Evolutionary conservation across 92 coral and sea anemone genomes (phyloP).

Genomic region (Palythoa caribaeorum): DNA sequence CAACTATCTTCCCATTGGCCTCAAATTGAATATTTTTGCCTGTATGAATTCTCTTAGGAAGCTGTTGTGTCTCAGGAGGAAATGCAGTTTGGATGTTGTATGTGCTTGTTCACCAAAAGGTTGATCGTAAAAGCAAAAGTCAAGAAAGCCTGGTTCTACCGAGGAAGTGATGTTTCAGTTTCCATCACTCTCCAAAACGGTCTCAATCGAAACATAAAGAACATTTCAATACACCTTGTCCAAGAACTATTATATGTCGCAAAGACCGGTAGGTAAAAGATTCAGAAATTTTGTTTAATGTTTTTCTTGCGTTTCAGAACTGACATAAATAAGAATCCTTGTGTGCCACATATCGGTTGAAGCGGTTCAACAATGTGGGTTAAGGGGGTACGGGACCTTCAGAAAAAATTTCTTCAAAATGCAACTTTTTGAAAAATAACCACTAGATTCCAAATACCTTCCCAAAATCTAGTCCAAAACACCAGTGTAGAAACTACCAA

Average conservation of each 20-base stretch:
- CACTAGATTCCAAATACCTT: too few species aligned
- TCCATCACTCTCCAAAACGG: constrained; percentile 10
- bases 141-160: constrained; percentile 22
- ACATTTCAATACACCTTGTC: constrained; percentile 23
- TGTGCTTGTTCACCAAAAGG: background rate
- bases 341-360: background rate
- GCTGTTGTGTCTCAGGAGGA: constrained; percentile 31
- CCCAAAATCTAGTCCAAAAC: too few species aligned
- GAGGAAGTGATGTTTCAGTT: constrained; percentile 25
- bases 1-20: too few species aligned
- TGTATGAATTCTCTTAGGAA: background rate
- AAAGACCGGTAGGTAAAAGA: constrained; percentile 18
- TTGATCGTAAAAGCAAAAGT: constrained; percentile 15
- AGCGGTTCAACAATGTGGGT: too few species aligned
- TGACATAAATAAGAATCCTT: background rate
- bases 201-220: constrained; percentile 18
- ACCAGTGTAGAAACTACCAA: too few species aligned
- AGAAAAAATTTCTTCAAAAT: too few species aligned
- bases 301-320: background rate
- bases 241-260: constrained; percentile 35
- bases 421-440: too few species aligned
- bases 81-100: constrained; percentile 17
- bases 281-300: background rate
- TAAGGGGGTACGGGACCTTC: too few species aligned
- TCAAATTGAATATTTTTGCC: background rate